Conservation (phyloP, 2,113 vertebrate genomes). For the Anhinga rufa region DNA sequence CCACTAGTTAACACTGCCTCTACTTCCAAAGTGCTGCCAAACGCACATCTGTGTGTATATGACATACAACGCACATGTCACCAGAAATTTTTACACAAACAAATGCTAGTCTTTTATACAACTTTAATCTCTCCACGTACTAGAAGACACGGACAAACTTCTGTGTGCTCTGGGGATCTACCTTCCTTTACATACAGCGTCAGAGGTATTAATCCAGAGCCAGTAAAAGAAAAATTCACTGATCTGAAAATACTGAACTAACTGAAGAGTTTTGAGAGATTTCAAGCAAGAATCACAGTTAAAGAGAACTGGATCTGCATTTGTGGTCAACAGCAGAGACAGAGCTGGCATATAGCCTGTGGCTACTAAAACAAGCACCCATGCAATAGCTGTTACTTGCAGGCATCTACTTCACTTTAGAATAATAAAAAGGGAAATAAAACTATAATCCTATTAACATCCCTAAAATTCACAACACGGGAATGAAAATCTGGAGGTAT, state of each 20-base stretch:
- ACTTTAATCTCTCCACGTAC: background rate
- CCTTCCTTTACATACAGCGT: background rate
- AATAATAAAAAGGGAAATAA: background rate
- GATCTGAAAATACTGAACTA: background rate
- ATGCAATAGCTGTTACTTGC: background rate
- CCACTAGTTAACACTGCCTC: background rate
- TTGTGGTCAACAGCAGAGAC: background rate
- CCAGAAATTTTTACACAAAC: background rate
- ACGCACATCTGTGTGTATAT: background rate
- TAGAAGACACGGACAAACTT: background rate
- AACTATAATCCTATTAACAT: background rate
- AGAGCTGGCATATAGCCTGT: background rate
- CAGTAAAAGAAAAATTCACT: background rate
- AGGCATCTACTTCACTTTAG: background rate
- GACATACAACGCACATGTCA: background rate
- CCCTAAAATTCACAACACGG: background rate
- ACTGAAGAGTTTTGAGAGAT: background rate
- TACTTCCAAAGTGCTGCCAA: background rate
- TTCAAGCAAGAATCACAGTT: background rate
- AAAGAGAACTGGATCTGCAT: background rate
- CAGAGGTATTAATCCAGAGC: background rate
- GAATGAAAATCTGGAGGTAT: conserved; percentile 3
- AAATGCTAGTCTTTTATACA: background rate
- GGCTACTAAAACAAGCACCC: background rate
- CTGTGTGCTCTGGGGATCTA: background rate